Evolutionary conservation across 2,888 invertebrate genomes (phyloP).

Genomic region (Lycaena phlaeas): DNA sequence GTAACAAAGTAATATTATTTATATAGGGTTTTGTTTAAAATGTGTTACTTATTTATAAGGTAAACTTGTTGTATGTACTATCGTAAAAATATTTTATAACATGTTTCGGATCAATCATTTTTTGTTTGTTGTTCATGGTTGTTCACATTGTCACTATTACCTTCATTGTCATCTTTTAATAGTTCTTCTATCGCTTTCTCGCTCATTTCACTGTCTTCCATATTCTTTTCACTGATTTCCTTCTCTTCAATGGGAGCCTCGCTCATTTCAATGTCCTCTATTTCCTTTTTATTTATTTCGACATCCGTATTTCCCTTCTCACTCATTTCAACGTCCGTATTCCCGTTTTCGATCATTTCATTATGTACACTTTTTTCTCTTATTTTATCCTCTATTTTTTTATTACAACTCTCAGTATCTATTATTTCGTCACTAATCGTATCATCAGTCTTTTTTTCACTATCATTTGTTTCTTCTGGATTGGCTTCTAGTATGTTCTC

Average conservation of each 20-base stretch:
- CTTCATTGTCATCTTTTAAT: constrained; percentile 37
- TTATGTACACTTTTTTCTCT: constrained; percentile 8
- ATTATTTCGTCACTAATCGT: neutral
- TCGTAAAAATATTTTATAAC: too few relatives aligned
- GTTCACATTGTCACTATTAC: constrained; percentile 16
- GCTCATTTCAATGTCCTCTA: constrained; percentile 17
- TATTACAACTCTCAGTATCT: neutral
- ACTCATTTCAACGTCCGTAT: constrained; percentile 1
- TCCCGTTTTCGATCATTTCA: constrained; percentile 6
- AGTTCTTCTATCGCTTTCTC: constrained; percentile 49
- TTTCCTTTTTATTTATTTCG: constrained; percentile 14
- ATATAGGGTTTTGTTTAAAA: neutral
- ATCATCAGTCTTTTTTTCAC: neutral
- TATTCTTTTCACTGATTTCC: constrained; percentile 24
- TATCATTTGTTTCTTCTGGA: neutral
- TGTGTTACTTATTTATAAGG: neutral
- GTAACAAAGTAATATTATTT: too few relatives aligned
- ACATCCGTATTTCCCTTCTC: constrained; percentile 2
- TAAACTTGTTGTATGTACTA: too few relatives aligned
- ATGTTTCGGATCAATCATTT: too few relatives aligned
- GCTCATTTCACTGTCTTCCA: constrained; percentile 42
- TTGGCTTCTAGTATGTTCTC: neutral
- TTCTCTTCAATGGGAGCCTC: constrained; percentile 10
- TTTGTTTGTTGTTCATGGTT: too few relatives aligned
- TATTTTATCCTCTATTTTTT: neutral